Evolutionary conservation across 2,797 vertebrate genomes (phyloP), one percentile per base, ranked within the genome.

Genomic region (Centropyge bicolor): DNA sequence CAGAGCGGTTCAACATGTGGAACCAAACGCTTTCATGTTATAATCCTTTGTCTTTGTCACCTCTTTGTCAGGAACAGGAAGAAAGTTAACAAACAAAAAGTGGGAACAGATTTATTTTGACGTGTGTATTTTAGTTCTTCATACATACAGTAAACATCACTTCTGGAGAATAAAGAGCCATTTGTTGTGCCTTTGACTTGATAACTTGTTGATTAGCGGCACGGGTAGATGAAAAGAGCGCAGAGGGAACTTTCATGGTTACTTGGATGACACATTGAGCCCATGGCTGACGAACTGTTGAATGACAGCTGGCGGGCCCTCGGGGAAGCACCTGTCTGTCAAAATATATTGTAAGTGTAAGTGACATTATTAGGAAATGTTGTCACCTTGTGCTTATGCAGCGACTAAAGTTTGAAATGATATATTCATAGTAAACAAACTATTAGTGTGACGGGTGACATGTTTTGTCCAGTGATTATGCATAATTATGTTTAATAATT

Each of bases 401-500:
- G 57, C 60, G 22, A 70, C 57, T 71, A 78, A 84, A 82, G 77
- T 87, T 87, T 74, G 72, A 81, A 78, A 69, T 76, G 27, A 85
- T 81, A 56, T 59, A 85, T 86, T 85, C 66, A 59, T 5, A 36
- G 80, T 83, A 90, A 89, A 90, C 88, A 90, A 86, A 81, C 78
- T 81, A 76, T 91, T 89, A 91, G 74, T 71, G 45, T 86, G 80
- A 91, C 77, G 84, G 79, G 69, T 89, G 88, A 82, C 84, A 81
- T 85, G 84, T 86, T 92, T 88, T 70, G 82, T 82, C 85, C 80
- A 1, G 82, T 45, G 51, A 85, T 89, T 80, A 86, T 69, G 75
- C 85, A 63, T 90, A 91, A 93, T 93, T 91, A 86, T 88, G 74
- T 87, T 70, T 84, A 90, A 93, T 91, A 86, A 87, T 89, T 89